Conservation (phyloP, 2,888 invertebrate genomes). For the Caenorhabditis wallacei region DNA sequence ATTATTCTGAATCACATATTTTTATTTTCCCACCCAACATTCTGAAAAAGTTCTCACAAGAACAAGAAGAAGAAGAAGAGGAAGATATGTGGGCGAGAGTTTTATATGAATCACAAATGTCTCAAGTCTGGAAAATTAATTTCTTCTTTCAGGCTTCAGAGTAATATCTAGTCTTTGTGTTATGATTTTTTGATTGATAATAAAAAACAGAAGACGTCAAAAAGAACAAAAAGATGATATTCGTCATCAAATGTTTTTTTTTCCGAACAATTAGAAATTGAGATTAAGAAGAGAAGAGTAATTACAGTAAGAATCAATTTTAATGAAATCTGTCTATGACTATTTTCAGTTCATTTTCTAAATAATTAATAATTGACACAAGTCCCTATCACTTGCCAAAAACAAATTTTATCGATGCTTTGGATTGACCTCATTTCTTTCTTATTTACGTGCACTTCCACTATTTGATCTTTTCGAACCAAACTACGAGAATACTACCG, state of each 20-base stretch:
- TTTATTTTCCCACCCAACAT: not conserved
- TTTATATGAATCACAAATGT: not conserved
- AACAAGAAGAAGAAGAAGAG: not conserved
- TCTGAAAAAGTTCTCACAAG: not conserved
- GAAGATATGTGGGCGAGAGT: not conserved
- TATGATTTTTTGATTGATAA: not conserved
- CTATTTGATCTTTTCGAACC: not conserved
- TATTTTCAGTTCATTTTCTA: not conserved
- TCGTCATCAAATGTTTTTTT: not conserved
- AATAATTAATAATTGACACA: not conserved
- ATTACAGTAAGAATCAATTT: too few species aligned
- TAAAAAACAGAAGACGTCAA: not conserved
- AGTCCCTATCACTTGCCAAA: not conserved
- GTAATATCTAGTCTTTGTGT: not conserved
- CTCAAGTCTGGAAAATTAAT: not conserved
- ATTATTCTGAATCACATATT: slow-evolving; percentile 20
- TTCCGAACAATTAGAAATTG: too few species aligned
- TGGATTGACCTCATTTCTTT: not conserved
- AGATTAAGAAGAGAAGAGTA: too few species aligned
- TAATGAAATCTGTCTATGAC: not conserved
- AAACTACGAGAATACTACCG: not conserved
- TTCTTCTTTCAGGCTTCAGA: slow-evolving; percentile 24
- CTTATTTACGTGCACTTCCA: not conserved
- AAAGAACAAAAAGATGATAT: not conserved
- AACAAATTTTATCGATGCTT: not conserved